Conservation (phyloP, 1,140 invertebrate genomes). For the Arion vulgaris region DNA sequence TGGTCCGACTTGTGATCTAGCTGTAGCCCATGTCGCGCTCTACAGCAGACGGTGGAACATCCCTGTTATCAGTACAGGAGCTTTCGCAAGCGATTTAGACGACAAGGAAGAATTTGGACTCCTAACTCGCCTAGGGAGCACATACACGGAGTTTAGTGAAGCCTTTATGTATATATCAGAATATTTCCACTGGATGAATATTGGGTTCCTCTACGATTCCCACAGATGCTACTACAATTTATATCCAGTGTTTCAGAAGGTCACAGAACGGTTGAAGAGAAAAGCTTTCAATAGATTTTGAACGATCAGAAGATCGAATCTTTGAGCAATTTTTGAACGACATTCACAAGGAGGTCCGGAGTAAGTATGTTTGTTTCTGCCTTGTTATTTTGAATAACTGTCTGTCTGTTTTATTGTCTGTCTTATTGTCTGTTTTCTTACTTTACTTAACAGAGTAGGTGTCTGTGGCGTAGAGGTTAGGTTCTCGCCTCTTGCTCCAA, state of each 20-base stretch:
- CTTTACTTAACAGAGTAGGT: too few relatives aligned
- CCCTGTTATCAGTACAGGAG: constrained; percentile 88
- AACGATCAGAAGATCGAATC: neutral
- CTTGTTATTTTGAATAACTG: too few relatives aligned
- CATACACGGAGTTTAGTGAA: neutral
- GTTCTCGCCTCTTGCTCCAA: too few relatives aligned
- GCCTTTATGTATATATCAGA: neutral
- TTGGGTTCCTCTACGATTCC: neutral
- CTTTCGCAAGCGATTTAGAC: constrained; percentile 80
- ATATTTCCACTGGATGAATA: neutral
- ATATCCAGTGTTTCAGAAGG: neutral
- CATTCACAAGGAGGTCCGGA: neutral
- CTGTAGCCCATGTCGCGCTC: constrained; percentile 90
- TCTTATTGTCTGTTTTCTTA: too few relatives aligned
- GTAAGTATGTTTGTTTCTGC: constrained; percentile 10
- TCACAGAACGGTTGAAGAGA: neutral
- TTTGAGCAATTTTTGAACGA: neutral
- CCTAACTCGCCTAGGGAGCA: neutral
- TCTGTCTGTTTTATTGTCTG: too few relatives aligned
- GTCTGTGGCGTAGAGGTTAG: too few relatives aligned
- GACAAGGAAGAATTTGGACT: neutral
- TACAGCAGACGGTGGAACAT: constrained; percentile 87
- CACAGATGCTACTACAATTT: neutral
- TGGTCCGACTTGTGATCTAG: constrained; percentile 92
- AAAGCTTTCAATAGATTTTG: neutral